These are phyloP conservation scores for Limnephilus rhombicus DNA, from an alignment of 2,888 invertebrate genomes.

Conservation along the genomic window DNA sequence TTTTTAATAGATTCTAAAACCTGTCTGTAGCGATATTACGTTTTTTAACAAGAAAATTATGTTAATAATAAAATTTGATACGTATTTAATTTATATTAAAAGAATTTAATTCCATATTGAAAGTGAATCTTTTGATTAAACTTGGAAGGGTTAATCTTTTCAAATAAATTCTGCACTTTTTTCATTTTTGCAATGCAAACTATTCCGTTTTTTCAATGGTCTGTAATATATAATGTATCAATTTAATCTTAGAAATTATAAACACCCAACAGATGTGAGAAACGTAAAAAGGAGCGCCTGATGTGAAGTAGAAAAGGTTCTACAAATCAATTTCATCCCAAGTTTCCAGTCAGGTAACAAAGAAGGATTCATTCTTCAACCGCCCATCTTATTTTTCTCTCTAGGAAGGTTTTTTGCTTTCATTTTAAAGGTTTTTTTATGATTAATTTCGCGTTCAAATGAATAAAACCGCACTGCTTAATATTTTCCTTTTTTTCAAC, in stretches of 20 bases:
- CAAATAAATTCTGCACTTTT: too few relatives aligned
- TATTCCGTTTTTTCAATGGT: too few relatives aligned
- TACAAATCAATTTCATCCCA: not conserved
- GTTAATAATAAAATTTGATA: too few relatives aligned
- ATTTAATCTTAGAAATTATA: not conserved
- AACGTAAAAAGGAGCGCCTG: not conserved
- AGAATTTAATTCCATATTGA: too few relatives aligned
- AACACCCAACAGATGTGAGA: not conserved
- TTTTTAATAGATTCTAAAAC: too few relatives aligned
- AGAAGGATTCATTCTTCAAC: not conserved
- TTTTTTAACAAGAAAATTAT: too few relatives aligned
- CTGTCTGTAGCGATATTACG: too few relatives aligned
- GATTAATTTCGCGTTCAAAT: not conserved
- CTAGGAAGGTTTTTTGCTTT: not conserved
- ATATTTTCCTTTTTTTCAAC: not conserved
- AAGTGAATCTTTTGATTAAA: too few relatives aligned
- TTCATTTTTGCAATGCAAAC: too few relatives aligned
- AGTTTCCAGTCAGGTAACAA: not conserved
- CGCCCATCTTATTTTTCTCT: not conserved
- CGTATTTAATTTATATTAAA: too few relatives aligned
- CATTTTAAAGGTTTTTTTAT: not conserved
- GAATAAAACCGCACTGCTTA: not conserved
- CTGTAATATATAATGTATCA: not conserved
- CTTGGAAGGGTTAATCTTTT: too few relatives aligned
- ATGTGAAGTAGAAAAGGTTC: not conserved